These are phyloP conservation scores for Molossus alvarezi DNA, from an alignment of 2,797 vertebrate species.

Conservation along the genomic window DNA sequence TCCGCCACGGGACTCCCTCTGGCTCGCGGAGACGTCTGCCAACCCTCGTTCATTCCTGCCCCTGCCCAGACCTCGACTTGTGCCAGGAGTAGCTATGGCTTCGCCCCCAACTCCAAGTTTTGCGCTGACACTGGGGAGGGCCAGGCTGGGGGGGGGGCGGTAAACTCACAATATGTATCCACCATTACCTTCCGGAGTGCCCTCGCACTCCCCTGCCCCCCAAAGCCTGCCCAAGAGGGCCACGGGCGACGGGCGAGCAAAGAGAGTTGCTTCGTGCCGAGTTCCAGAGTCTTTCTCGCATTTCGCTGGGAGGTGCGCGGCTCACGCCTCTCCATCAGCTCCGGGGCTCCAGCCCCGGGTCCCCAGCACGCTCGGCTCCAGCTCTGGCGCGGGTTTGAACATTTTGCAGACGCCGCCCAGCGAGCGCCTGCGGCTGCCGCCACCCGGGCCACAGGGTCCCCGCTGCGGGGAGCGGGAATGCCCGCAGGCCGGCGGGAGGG, in stretches of 20 bases:
- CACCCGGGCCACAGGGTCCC: not conserved
- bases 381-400: not conserved
- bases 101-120: conserved; percentile 45
- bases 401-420: not conserved
- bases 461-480: not conserved
- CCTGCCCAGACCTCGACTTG: not conserved
- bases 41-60: not conserved
- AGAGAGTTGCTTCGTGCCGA: not conserved
- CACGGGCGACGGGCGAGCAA: not conserved
- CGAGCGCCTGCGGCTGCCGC: not conserved
- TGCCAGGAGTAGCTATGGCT: conserved; percentile 28
- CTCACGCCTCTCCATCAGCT: not conserved
- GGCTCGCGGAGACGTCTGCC: not conserved
- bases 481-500: not conserved
- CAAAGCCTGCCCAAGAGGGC: not conserved
- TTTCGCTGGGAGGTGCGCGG: not conserved
- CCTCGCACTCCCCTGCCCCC: not conserved
- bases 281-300: not conserved
- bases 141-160: not conserved
- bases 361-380: not conserved
- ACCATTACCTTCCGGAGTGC: not conserved
- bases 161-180: not conserved
- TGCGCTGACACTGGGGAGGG: not conserved
- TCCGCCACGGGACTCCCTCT: not conserved
- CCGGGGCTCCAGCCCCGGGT: not conserved